These are phyloP conservation scores for Pao palembangensis DNA, from an alignment of 2,113 vertebrate genomes.

Conservation along the genomic window DNA sequence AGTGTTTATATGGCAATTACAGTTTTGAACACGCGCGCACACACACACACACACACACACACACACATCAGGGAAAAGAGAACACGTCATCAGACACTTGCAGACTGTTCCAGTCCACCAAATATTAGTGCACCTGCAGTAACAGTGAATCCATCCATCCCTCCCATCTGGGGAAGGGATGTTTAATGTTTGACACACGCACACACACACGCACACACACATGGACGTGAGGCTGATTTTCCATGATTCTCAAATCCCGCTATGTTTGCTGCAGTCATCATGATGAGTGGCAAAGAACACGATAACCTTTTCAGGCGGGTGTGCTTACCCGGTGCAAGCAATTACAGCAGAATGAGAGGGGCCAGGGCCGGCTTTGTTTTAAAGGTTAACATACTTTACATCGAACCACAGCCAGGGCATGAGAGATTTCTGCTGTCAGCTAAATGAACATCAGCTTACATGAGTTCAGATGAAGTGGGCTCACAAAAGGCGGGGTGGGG, in stretches of 20 bases:
- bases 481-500: constrained; percentile 5
- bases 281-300: constrained; percentile 64
- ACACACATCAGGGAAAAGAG: constrained; percentile 18
- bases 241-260: constrained; percentile 52
- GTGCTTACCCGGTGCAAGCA: constrained; percentile 65
- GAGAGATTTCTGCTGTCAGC: constrained; percentile 66
- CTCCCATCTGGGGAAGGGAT: neutral
- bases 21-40: neutral
- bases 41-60: neutral
- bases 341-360: constrained; percentile 69
- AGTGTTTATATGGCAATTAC: too few species aligned
- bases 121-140: constrained; percentile 44
- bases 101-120: constrained; percentile 25
- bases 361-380: constrained; percentile 69
- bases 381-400: constrained; percentile 77
- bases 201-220: neutral
- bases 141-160: constrained; percentile 16
- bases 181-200: too few species aligned
- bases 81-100: constrained; percentile 30
- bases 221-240: constrained; percentile 13
- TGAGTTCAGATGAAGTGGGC: constrained; percentile 46
- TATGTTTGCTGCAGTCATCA: constrained; percentile 60
- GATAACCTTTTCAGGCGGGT: constrained; percentile 70
- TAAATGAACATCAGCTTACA: constrained; percentile 62
- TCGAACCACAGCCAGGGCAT: constrained; percentile 53